Percentiles rank a stretch among this genome's conserved stretches.
phyloP scores from a whole-genome alignment of 1,140 invertebrate genomes.

The Sweltsa coloradensis region DNA sequence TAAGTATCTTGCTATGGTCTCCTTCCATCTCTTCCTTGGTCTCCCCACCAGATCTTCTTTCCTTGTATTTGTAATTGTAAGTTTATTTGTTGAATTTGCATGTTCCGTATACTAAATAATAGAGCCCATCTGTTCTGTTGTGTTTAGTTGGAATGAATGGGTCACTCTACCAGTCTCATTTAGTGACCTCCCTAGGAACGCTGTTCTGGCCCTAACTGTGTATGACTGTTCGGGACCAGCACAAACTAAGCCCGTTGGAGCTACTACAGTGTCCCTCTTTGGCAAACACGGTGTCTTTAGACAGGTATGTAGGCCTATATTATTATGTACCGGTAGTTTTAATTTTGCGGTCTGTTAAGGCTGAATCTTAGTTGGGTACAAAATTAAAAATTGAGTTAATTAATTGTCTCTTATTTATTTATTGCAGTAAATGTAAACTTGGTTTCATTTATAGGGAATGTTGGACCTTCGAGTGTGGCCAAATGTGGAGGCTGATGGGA shows the following conservation, averaged over 20 bases:
- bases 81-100: constrained; percentile 4
- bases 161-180: constrained; percentile 81
- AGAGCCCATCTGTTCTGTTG: constrained; percentile 7
- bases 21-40: no score
- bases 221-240: constrained; percentile 85
- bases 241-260: constrained; percentile 71
- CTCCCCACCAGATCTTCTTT: no score
- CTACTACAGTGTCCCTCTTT: constrained; percentile 82
- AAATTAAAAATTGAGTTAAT: constrained; percentile 1
- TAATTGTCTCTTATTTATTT: constrained; percentile 1
- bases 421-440: constrained; percentile 7
- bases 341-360: not conserved
- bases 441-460: constrained; percentile 43
- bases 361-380: constrained; percentile 17
- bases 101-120: not conserved
- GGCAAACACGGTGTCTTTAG: constrained; percentile 84
- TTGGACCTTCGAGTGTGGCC: constrained; percentile 69
- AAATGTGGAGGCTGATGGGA: constrained; percentile 63
- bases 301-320: constrained; percentile 38
- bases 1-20: no score
- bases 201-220: constrained; percentile 81
- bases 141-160: constrained; percentile 94
- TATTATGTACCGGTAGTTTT: no score
- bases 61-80: no score
- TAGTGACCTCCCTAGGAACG: constrained; percentile 81